Base-by-base conservation (phyloP, 2,113 vertebrate genomes). In the Mesitornis unicolor region DNA sequence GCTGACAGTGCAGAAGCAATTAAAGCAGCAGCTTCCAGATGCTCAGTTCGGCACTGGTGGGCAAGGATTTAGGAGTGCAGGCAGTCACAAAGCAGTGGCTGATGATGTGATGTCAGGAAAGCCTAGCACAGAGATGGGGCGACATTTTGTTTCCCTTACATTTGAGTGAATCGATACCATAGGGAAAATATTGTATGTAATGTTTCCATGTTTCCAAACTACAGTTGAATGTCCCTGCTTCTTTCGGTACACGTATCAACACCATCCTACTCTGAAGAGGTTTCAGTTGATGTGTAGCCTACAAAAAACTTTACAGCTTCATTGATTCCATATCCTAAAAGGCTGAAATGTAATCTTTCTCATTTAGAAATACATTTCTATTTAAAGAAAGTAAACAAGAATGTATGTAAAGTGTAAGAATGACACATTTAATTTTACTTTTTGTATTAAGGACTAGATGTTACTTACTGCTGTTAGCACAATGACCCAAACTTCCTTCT, bases 1-100 rank as follows among this genome's bases (percentile, higher is more conserved):
- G 88, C 88, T 96, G 89, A 93, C 77, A 86, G 64, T 45, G 65
- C 88, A 90, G 83, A 74, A 84, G 61, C 48, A 71, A 33, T 87
- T 64, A 86, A 94, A 94, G 65, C 56, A 70, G 19, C 51, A 86
- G 79, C 48, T 86, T 93, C 79, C 92, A 94, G 71, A 78, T 90
- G 85, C 90, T 89, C 47, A 17, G 6, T 40, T 33, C 70, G 87
- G 26, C 68, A 48, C n/a, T 3, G 4, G 31, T 53, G 45, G 60
- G 69, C 45, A 59, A 82, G 69, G n/a, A 85, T 38, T 15, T n/a
- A 47, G 60, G 50, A 61, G 26, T 29, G 22, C 43, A 83, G 78
- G 29, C 84, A 80, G 47, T 50, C 47, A 90, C 17, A 91, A 61
- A 83, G 48, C 33, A 59, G 59, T 35, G 74, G 59, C 45, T 94